phyloP scores from a whole-genome alignment of 2,113 vertebrate genomes.

The Struthidea cinerea region DNA sequence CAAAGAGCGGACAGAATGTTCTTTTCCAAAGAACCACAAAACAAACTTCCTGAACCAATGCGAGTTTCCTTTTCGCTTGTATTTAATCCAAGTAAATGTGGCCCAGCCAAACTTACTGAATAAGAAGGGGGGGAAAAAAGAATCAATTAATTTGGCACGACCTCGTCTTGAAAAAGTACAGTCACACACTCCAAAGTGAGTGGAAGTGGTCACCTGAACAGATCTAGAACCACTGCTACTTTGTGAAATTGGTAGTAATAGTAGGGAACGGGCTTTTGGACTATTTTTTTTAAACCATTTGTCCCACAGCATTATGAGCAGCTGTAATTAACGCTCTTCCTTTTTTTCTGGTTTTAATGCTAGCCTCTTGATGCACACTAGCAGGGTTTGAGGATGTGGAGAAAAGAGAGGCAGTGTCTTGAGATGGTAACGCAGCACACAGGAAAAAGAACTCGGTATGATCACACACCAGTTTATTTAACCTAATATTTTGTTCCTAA shows the following conservation, averaged over 20 bases:
- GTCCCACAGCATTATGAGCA: not conserved
- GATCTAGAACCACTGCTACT: not conserved
- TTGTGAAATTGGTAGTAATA: not conserved
- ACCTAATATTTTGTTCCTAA: not conserved
- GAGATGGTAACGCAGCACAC: not conserved
- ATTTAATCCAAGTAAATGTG: not conserved
- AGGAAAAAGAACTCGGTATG: not conserved
- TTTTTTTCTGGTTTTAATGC: not conserved
- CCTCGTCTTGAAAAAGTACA: not conserved
- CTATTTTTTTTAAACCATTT: not conserved
- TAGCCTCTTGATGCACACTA: not conserved
- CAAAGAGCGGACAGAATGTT: slow-evolving; percentile 26
- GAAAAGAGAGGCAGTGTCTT: not conserved
- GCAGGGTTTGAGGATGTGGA: not conserved
- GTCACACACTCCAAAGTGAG: not conserved
- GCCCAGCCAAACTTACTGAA: not conserved
- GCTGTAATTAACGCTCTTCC: not conserved
- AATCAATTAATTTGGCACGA: not conserved
- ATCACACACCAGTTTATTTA: not conserved
- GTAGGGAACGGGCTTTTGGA: rapidly evolving
- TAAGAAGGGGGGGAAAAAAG: not conserved
- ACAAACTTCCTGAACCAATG: slow-evolving; percentile 43
- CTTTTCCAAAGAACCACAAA: slow-evolving; percentile 14
- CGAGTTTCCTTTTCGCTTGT: not conserved
- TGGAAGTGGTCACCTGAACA: not conserved